These are phyloP conservation scores for Neogobius melanostomus DNA, from an alignment of 2,113 vertebrate genomes.

Conservation along the genomic window DNA sequence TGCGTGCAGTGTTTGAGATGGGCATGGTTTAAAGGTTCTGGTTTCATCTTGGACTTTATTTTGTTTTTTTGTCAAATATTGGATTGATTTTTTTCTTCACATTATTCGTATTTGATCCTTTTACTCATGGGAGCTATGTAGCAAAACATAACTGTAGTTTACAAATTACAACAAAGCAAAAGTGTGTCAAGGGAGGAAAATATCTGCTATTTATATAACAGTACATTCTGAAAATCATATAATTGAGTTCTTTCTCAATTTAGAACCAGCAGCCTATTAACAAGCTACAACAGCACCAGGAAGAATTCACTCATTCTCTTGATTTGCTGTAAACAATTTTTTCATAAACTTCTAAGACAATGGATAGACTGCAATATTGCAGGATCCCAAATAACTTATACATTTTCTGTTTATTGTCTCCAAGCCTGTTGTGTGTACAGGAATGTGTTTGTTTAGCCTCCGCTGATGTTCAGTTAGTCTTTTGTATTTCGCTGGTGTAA, in stretches of 20 bases:
- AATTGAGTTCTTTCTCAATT: too few relatives aligned
- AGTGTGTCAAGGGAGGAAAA: too few relatives aligned
- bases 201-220: too few relatives aligned
- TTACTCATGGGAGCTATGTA: not conserved
- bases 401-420: conserved; percentile 7
- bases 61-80: not conserved
- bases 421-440: not conserved
- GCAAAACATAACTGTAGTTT: too few relatives aligned
- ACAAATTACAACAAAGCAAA: too few relatives aligned
- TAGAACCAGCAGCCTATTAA: too few relatives aligned
- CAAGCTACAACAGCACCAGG: too few relatives aligned
- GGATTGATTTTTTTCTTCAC: not conserved
- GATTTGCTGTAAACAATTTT: too few relatives aligned
- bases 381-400: not conserved
- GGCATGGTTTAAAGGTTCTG: not conserved
- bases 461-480: conserved; percentile 48
- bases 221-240: too few relatives aligned
- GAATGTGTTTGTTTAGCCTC: not conserved
- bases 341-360: not conserved
- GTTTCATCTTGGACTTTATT: not conserved
- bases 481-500: conserved; percentile 48
- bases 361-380: not conserved
- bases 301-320: too few relatives aligned
- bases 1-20: not conserved
- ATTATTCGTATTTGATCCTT: not conserved